A percentile compares a stretch with the other conserved stretches of the same genome.
Evolutionary conservation across 2,113 vertebrate species (phyloP).

Genomic region (Hymenochirus boettgeri): DNA sequence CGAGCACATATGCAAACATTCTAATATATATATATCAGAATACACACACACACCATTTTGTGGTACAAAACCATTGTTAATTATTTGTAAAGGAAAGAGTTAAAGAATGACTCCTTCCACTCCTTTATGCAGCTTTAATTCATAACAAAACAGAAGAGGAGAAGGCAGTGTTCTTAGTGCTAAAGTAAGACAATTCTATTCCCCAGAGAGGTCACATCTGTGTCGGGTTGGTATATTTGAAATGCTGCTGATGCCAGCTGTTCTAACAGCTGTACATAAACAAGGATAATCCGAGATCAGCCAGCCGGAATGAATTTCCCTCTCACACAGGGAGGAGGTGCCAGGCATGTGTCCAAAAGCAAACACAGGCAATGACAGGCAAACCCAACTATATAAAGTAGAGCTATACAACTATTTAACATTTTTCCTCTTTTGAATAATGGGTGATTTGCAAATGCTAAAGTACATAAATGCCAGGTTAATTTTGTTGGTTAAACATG

Average conservation of each 20-base stretch:
- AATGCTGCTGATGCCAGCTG: conserved; percentile 34
- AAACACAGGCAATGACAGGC: neutral
- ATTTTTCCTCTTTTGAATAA: no score
- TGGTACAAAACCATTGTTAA: no score
- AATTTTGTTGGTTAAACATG: no score
- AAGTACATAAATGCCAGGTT: no score
- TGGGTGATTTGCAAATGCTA: no score
- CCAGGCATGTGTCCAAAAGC: neutral
- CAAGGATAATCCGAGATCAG: conserved; percentile 40
- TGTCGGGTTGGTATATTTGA: conserved; percentile 21
- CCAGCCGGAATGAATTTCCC: conserved; percentile 37
- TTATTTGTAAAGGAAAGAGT: neutral
- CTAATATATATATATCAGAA: no score
- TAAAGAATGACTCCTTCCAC: neutral
- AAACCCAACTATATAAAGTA: no score
- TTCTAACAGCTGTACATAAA: conserved; percentile 37
- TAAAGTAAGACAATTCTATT: neutral
- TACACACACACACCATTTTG: no score
- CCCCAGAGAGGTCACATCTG: conserved; percentile 30
- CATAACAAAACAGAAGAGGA: neutral
- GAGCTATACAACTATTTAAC: no score
- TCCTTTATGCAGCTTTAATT: neutral
- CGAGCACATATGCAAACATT: neutral
- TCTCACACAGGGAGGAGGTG: conserved; percentile 17
- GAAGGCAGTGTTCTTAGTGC: neutral